Base-by-base conservation (phyloP, 2,113 vertebrate species). In the Apodemus speciosus region DNA sequence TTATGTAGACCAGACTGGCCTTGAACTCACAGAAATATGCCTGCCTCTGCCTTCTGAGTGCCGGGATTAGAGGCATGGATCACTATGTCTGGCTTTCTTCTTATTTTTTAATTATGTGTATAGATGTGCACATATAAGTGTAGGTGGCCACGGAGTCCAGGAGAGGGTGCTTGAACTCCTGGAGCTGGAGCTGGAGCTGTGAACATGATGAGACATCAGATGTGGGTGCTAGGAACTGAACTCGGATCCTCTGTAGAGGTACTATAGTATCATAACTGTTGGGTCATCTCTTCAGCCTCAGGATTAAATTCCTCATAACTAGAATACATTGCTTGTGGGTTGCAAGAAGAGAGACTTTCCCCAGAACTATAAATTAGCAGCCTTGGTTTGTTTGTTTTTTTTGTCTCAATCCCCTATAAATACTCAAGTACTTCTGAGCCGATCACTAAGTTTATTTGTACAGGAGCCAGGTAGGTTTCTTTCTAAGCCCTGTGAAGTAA, bases 291-390 rank as follows among this genome's bases (percentile, higher is more conserved):
- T 84, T 60, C 9, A 10, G 16, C 4, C 58, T 58, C 32, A 90
- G 27, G 92, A 91, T 51, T 88, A 53, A 90, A 89, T 93, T 89
- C 21, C 35, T 88, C 56, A 88, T 35, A 8, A 40, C 18, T 81
- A 49, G 35, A 35, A 69, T 23, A 66, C 4, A 89, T 4, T 92
- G 43, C 9, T 84, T n/a, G 3, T 9, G 18, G 6, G 27, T 66
- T 66, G 14, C 7, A 85, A n/a, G 13, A 94, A 38, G 25, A 91
- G 75, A 89, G 4, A 13, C 64, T 79, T 77, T 88, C 76, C 62
- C 77, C 27, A 88, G 62, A 93, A 90, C 88, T 69, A 90, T 32
- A 75, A 73, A 83, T 84, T 79, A 75, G 73, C 49, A 92, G 66
- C 49, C 23, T 60, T 79, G 49, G 51, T n/a, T 58, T n/a, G n/a